phyloP scores from a whole-genome alignment of 2,888 invertebrate species.

The Drosophila flavopinicola region DNA sequence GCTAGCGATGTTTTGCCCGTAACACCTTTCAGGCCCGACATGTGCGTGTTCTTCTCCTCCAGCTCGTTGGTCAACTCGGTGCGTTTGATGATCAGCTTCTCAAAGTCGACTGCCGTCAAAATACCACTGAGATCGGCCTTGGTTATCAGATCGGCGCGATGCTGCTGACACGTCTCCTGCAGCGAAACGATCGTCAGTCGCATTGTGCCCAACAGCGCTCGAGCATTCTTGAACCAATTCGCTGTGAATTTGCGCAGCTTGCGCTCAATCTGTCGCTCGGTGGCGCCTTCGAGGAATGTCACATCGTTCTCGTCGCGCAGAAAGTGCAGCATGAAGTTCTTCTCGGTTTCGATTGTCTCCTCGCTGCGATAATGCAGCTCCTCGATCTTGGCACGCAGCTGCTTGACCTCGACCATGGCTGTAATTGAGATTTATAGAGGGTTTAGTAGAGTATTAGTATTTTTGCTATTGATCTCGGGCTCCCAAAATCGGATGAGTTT shows the following conservation, averaged over 20 bases:
- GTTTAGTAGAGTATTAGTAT: too few relatives aligned
- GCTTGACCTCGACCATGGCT: conserved; percentile 77
- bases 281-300: conserved; percentile 70
- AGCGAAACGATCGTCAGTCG: conserved; percentile 85
- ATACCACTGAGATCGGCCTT: conserved; percentile 86
- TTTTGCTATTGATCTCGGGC: too few relatives aligned
- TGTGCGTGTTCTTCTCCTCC: conserved; percentile 85
- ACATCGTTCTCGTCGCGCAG: conserved; percentile 70
- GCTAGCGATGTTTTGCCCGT: conserved; percentile 85
- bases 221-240: conserved; percentile 86
- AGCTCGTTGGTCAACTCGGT: conserved; percentile 84
- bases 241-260: conserved; percentile 85
- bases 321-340: conserved; percentile 84
- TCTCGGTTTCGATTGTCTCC: conserved; percentile 85
- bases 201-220: conserved; percentile 85
- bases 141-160: conserved; percentile 77
- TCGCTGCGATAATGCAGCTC: conserved; percentile 85
- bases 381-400: conserved; percentile 84
- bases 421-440: background rate
- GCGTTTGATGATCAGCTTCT: conserved; percentile 86
- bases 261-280: conserved; percentile 80
- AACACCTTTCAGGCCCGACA: conserved; percentile 86
- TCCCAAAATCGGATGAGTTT: too few relatives aligned
- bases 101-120: conserved; percentile 86
- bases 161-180: conserved; percentile 84